Evolutionary conservation across 2,888 invertebrate species (phyloP).

Genomic region (Smittia aterrima): DNA sequence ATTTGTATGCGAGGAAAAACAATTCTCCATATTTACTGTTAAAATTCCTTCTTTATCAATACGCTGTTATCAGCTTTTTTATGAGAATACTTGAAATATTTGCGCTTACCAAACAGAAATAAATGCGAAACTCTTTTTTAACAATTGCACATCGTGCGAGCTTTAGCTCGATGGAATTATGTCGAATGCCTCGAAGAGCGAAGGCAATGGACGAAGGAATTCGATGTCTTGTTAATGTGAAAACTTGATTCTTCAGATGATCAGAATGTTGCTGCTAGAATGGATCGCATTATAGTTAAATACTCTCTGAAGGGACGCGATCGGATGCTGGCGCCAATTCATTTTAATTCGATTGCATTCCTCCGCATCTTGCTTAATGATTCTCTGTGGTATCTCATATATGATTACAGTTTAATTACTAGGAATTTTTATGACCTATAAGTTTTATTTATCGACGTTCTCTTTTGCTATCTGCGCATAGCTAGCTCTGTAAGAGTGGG

Average conservation of each 20-base stretch:
- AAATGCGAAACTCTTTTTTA: neutral
- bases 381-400: constrained; percentile 21
- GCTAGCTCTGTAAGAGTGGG: neutral
- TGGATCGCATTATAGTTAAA: neutral
- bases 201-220: neutral
- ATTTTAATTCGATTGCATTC: constrained; percentile 40
- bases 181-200: constrained; percentile 22
- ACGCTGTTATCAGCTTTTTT: constrained; percentile 9
- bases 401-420: constrained; percentile 39
- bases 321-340: constrained; percentile 38
- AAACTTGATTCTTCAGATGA: constrained; percentile 1
- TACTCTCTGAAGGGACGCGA: neutral
- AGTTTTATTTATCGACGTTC: constrained; percentile 19
- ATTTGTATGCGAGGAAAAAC: neutral
- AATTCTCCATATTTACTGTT: neutral
- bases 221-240: neutral
- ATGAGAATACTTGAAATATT: constrained; percentile 26
- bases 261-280: constrained; percentile 3
- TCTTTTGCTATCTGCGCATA: neutral
- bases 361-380: constrained; percentile 39
- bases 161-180: neutral
- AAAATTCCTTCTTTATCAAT: constrained; percentile 13
- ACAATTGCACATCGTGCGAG: neutral
- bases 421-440: constrained; percentile 12
- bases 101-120: neutral